phyloP scores from a whole-genome alignment of 2,113 vertebrate species.

The Pangasianodon gigas region DNA sequence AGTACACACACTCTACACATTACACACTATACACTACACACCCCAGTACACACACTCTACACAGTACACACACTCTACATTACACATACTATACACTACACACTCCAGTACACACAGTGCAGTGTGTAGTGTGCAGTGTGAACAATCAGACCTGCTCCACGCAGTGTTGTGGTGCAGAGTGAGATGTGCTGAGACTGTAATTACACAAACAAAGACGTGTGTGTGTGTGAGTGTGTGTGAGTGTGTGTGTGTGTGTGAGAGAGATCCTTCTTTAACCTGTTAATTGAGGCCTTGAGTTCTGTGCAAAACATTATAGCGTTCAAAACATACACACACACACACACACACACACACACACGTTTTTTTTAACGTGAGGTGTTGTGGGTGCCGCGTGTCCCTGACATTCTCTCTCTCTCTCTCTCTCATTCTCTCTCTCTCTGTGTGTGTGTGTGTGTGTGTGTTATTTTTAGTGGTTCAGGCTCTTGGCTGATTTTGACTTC shows the following conservation, averaged over 20 bases:
- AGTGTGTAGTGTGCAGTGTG: no score
- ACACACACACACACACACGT: no score
- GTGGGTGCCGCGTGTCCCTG: background rate
- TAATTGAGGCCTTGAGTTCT: background rate
- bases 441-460: background rate
- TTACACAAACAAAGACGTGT: background rate
- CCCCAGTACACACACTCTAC: no score
- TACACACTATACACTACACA: no score
- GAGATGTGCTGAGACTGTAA: background rate
- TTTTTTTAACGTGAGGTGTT: background rate
- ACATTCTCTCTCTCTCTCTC: background rate
- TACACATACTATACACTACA: no score
- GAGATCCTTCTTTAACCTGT: background rate
- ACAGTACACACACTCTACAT: no score
- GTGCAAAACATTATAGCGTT: background rate
- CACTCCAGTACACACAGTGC: no score
- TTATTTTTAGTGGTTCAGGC: constrained; percentile 23
- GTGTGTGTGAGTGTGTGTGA: background rate
- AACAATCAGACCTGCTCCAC: background rate
- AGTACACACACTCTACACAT: no score
- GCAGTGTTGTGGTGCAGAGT: background rate
- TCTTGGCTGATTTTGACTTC: constrained; percentile 1
- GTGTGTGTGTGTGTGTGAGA: background rate
- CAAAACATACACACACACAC: background rate
- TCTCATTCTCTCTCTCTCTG: background rate